Conservation (phyloP, 2,888 invertebrate species). For the Hyposoter dolosus region DNA sequence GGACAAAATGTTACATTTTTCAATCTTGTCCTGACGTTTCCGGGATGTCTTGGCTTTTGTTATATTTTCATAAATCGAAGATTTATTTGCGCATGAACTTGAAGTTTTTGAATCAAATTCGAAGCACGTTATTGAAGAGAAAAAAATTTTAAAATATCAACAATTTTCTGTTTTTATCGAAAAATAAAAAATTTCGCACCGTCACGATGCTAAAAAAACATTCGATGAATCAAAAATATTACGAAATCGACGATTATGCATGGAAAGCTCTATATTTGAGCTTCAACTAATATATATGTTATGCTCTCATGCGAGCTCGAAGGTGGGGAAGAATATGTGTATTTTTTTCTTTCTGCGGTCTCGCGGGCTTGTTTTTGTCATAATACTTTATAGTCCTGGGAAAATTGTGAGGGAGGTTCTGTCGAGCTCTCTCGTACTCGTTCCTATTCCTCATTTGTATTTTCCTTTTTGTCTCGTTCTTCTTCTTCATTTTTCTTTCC, state of each 20-base stretch:
- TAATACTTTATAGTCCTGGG: conserved; percentile 78
- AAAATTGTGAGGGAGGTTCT: conserved; percentile 71
- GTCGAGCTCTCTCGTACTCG: conserved; percentile 14
- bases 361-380: conserved; percentile 78
- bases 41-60: too few relatives aligned
- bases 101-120: neutral
- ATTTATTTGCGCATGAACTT: neutral
- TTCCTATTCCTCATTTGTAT: conserved; percentile 28
- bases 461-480: conserved; percentile 10
- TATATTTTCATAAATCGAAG: neutral
- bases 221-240: neutral
- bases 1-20: neutral
- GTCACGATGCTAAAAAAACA: neutral
- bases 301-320: conserved; percentile 58
- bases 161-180: neutral
- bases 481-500: conserved; percentile 12
- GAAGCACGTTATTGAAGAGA: neutral
- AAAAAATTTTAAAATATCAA: neutral
- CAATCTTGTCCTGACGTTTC: neutral
- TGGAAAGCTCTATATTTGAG: neutral
- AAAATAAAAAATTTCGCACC: neutral
- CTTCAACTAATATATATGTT: conserved; percentile 56
- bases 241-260: neutral
- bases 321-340: conserved; percentile 34
- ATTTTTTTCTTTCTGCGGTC: conserved; percentile 33